Percentiles rank a stretch among this genome's conserved stretches.
phyloP scores from a whole-genome alignment of 1,140 invertebrate species.

The Hyphantria cunea region DNA sequence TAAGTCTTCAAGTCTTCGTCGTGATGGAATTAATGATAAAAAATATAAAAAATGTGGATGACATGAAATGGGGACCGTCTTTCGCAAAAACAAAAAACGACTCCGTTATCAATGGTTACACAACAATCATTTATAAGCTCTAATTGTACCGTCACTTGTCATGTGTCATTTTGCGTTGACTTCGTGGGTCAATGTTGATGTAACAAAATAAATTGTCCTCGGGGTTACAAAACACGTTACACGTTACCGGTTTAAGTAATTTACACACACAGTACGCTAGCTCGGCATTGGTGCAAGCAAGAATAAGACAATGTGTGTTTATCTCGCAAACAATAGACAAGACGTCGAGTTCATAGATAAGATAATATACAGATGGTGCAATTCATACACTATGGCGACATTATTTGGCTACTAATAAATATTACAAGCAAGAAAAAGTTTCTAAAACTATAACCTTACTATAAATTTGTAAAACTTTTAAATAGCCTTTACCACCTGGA shows the following conservation, averaged over 20 bases:
- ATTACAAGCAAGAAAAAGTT: too few relatives aligned
- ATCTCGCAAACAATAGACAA: conserved; percentile 51
- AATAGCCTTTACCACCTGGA: too few relatives aligned
- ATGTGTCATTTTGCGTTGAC: conserved; percentile 46
- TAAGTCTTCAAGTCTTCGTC: too few relatives aligned
- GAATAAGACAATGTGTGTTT: conserved; percentile 56
- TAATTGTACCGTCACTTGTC: conserved; percentile 54
- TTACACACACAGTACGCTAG: conserved; percentile 47
- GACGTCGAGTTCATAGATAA: neutral
- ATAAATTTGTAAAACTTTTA: too few relatives aligned
- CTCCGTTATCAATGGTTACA: too few relatives aligned
- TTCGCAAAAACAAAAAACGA: too few relatives aligned
- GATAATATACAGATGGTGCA: neutral
- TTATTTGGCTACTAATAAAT: too few relatives aligned
- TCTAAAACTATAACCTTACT: too few relatives aligned
- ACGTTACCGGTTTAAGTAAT: conserved; percentile 14
- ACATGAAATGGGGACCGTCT: too few relatives aligned
- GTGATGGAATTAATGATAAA: too few relatives aligned
- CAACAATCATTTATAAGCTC: conserved; percentile 35
- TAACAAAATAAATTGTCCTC: conserved; percentile 38
- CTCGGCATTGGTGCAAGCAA: conserved; percentile 43
- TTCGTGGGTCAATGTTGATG: conserved; percentile 43
- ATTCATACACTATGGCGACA: too few relatives aligned
- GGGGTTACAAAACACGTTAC: conserved; percentile 31
- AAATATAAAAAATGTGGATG: too few relatives aligned